Evolutionary conservation across 1,140 invertebrate genomes (phyloP).

Genomic region (Trachymyrmex septentrionalis): DNA sequence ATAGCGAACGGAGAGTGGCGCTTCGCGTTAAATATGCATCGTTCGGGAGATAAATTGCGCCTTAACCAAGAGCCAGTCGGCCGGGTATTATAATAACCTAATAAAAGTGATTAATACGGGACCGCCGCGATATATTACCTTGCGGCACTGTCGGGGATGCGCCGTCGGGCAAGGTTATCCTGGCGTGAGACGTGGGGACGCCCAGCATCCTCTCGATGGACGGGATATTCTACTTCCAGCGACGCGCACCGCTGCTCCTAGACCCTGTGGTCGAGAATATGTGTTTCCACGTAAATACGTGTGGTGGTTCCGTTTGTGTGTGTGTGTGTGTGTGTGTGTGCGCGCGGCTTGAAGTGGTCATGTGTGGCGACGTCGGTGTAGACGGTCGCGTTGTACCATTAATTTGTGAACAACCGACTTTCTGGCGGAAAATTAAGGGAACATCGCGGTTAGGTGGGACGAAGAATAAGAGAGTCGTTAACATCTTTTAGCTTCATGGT

Average conservation of each 20-base stretch:
- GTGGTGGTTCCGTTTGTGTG: neutral
- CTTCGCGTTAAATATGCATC: slow-evolving; percentile 82
- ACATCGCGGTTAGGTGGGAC: slow-evolving; percentile 5
- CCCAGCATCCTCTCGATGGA: slow-evolving; percentile 64
- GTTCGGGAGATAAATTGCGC: slow-evolving; percentile 80
- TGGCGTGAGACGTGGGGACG: slow-evolving; percentile 19
- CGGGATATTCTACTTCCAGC: slow-evolving; percentile 48
- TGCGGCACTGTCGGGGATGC: slow-evolving; percentile 49
- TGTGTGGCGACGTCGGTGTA: slow-evolving; percentile 44
- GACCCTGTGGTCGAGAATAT: slow-evolving; percentile 35
- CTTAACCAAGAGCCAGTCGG: slow-evolving; percentile 80
- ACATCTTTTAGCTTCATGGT: slow-evolving; percentile 13
- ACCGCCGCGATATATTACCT: slow-evolving; percentile 77
- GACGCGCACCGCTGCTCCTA: slow-evolving; percentile 35
- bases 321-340: neutral
- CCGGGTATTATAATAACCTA: slow-evolving; percentile 83
- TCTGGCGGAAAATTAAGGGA: slow-evolving; percentile 51
- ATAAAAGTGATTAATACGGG: slow-evolving; percentile 83
- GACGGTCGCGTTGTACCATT: slow-evolving; percentile 44
- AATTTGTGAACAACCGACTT: slow-evolving; percentile 57
- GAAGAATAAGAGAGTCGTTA: slow-evolving; percentile 32
- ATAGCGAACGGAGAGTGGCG: slow-evolving; percentile 79
- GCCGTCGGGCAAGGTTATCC: slow-evolving; percentile 51
- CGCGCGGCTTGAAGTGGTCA: slow-evolving; percentile 43
- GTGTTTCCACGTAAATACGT: neutral